Evolutionary conservation across 2,113 vertebrate species (phyloP).

Genomic region (Malurus alboscapulatus): DNA sequence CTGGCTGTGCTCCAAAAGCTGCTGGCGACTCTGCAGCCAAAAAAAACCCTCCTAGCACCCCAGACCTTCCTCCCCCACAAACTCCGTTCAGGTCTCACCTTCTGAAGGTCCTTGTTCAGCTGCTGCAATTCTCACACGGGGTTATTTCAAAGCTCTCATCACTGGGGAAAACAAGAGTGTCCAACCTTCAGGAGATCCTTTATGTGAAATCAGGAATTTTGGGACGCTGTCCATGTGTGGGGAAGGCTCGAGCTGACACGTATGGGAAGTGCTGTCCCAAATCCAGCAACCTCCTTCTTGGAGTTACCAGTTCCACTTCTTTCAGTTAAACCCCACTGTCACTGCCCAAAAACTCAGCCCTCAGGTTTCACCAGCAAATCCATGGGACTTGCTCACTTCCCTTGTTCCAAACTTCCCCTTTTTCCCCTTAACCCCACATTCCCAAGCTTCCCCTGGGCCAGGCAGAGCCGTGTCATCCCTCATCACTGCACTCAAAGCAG

Average conservation of each 20-base stretch:
- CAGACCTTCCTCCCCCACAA: neutral
- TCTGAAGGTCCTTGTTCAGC: neutral
- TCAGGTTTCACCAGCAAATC: neutral
- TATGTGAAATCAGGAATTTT: neutral
- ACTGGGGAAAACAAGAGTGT: neutral
- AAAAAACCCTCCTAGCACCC: neutral
- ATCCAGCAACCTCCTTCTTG: neutral
- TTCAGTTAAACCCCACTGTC: neutral
- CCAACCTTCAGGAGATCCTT: neutral
- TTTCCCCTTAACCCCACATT: neutral
- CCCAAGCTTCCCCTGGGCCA: neutral
- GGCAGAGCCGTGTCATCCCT: neutral
- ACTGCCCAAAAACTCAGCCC: neutral
- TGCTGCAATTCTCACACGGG: neutral
- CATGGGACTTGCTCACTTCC: accelerated
- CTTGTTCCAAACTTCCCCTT: neutral
- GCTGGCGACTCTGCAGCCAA: neutral
- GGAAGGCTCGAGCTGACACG: neutral
- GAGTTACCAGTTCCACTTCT: neutral
- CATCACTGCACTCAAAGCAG: neutral
- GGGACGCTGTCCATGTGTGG: neutral
- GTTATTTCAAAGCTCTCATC: neutral
- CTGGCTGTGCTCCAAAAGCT: neutral
- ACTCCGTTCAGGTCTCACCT: neutral
- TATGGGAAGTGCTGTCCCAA: neutral